Base-by-base conservation (phyloP, 2,888 invertebrate species). In the Clusia tigrina region DNA sequence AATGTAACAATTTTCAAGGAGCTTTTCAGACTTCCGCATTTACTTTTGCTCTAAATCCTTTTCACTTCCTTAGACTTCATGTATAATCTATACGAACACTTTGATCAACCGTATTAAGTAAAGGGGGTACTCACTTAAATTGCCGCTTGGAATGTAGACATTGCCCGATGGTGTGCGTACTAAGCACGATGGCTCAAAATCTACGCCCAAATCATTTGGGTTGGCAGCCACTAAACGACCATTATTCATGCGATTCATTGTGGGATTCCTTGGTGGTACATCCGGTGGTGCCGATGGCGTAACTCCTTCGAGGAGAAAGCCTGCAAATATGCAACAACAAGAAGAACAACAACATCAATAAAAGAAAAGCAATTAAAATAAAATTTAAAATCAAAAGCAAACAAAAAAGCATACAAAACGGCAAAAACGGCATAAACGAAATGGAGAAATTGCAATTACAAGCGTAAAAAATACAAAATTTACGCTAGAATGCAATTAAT, bases 91-190 rank as follows among this genome's bases (percentile, higher is more conserved):
- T 32, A 32, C 32, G 32, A 32, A 12, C 12, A n/a, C n/a, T n/a
- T n/a, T n/a, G n/a, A n/a, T n/a, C n/a, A 32, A 32, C 12, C 32
- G 12, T 32, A 32, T 32, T 32, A 32, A 12, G 51, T 55, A 25
- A 62, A 26, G 60, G n/a, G n/a, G n/a, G 60, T 71, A 86, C 86
- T 87, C 82, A 87, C 87, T 87, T 82, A 86, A 81, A 79, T 87
- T 87, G 86, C 90, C 91, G 87, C 93, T 91, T 84, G 94, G 94
- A 88, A 95, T 94, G 87, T 94, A 95, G 83, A 95, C 93, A 87
- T 94, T 94, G 83, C 95, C 95, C 74, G 94, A 95, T 74, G 94
- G 93, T 71, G 94, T 94, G 84, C 94, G 89, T 78, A 94, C 94
- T 80, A 95, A 89, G 84, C 94, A 94, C 82, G 94, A 92, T 74